A percentile compares a stretch with the other conserved stretches of the same genome.
Conservation (phyloP, 2,113 vertebrate genomes). For the Ceyx margarethae region DNA sequence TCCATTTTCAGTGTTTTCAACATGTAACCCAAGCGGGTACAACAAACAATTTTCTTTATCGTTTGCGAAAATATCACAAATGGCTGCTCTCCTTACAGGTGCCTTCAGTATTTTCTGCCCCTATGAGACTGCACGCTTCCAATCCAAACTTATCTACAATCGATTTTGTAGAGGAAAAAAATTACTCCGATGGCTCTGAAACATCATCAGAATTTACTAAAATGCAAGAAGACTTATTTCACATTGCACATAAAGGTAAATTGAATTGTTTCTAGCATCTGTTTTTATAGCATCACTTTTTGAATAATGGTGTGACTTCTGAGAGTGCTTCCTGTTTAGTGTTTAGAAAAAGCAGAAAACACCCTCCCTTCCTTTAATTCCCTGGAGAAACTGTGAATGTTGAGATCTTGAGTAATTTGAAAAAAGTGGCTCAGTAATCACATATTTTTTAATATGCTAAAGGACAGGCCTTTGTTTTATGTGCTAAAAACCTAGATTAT, state of each 20-base stretch:
- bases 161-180: conserved; percentile 85
- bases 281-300: not conserved
- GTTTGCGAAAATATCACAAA: not conserved
- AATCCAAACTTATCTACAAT: conserved; percentile 95
- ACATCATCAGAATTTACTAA: conserved; percentile 88
- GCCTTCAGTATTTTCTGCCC: conserved; percentile 81
- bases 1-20: not conserved
- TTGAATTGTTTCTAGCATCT: not conserved
- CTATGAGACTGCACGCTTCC: conserved; percentile 91
- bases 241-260: conserved; percentile 88
- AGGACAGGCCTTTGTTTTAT: not conserved
- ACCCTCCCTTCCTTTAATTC: not conserved
- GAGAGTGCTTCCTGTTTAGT: not conserved
- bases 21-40: not conserved
- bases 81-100: conserved; percentile 65
- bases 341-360: not conserved
- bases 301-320: not conserved
- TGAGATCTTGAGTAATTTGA: not conserved
- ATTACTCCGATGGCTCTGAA: conserved; percentile 83
- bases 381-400: not conserved
- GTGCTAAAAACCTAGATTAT: not conserved
- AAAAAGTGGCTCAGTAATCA: not conserved
- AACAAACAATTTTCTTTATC: not conserved
- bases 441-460: not conserved
- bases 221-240: conserved; percentile 95